Conservation (phyloP, 2,797 vertebrate genomes). For the Micrastur ruficollis region DNA sequence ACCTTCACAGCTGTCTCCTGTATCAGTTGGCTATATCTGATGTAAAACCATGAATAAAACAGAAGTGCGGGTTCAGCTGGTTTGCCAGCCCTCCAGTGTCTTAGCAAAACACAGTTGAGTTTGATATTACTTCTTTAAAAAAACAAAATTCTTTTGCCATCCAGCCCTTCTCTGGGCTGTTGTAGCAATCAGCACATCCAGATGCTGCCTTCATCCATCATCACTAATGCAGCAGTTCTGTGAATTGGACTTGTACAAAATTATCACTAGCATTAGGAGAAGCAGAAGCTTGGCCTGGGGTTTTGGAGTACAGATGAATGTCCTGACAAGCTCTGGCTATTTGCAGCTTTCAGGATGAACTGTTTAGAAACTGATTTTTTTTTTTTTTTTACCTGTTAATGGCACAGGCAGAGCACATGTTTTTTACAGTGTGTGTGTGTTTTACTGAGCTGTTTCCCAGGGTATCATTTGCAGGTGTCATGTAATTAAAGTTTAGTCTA, state of each 20-base stretch:
- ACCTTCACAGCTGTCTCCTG: neutral
- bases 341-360: neutral
- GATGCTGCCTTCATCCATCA: neutral
- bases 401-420: neutral
- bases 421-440: neutral
- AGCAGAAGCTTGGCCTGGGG: neutral
- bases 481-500: conserved; percentile 43
- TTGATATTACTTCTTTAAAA: neutral
- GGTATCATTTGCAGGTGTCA: neutral
- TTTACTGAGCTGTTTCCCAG: neutral
- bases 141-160: neutral
- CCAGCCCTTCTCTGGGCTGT: neutral
- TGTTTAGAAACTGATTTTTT: neutral
- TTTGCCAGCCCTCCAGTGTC: neutral
- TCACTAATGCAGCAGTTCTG: rapidly evolving
- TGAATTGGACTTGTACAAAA: neutral
- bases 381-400: neutral
- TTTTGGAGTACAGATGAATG: neutral
- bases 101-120: neutral
- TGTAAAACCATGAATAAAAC: neutral
- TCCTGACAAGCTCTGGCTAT: neutral
- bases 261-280: neutral
- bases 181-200: neutral
- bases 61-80: neutral
- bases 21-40: neutral